These are phyloP conservation scores for Temnothorax rugatulus DNA, from an alignment of 2,888 invertebrate genomes.

Conservation along the genomic window DNA sequence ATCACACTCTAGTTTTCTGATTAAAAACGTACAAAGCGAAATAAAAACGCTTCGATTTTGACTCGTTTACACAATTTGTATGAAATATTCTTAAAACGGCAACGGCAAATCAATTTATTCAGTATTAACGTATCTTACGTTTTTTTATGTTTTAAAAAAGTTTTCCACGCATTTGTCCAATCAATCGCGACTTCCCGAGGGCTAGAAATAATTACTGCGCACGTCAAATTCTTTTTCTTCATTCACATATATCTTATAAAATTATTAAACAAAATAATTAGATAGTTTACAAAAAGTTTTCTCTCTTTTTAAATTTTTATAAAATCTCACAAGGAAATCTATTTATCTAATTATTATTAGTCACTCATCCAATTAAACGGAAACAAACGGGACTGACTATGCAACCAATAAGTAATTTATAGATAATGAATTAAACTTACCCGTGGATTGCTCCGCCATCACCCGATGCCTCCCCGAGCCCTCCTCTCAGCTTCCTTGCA, in stretches of 20 bases:
- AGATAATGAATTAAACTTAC: not conserved
- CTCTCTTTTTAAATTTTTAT: not conserved
- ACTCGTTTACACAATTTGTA: not conserved
- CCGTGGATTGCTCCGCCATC: not conserved
- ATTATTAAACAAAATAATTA: not conserved
- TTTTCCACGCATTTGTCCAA: not conserved
- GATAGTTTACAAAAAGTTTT: not conserved
- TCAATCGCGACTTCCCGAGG: not conserved
- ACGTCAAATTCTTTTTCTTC: not conserved
- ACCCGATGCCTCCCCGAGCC: not conserved
- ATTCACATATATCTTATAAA: not conserved
- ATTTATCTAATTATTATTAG: not conserved
- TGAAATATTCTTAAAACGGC: not conserved
- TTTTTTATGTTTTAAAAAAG: not conserved
- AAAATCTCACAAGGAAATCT: not conserved
- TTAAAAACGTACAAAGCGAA: not conserved
- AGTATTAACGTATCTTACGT: not conserved
- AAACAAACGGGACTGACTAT: not conserved
- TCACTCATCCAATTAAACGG: not conserved
- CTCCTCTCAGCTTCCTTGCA: not conserved
- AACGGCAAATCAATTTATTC: not conserved
- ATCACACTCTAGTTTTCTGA: not conserved
- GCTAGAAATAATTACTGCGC: not conserved
- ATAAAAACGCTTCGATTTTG: not conserved
- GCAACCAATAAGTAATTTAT: not conserved